These are phyloP conservation scores for Crotalus helleri DNA, from an alignment of 2,113 vertebrate genomes.

Conservation along the genomic window DNA sequence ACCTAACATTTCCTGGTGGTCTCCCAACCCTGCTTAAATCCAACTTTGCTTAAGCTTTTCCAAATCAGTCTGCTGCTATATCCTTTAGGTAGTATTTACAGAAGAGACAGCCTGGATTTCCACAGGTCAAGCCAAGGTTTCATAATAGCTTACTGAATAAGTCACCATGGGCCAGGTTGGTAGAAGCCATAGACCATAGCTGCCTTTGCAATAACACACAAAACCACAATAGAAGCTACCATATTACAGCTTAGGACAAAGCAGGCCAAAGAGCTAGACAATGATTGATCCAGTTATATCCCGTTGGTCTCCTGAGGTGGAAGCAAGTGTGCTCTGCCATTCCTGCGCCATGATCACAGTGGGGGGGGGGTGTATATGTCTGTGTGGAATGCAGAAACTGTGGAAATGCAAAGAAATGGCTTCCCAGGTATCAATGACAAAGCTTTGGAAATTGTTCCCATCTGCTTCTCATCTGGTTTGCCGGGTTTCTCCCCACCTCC, in stretches of 20 bases:
- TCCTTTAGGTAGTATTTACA: not conserved
- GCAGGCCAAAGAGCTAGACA: not conserved
- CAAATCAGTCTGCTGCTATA: not conserved
- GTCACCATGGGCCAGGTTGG: not conserved
- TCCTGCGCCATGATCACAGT: not conserved
- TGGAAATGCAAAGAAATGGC: not conserved
- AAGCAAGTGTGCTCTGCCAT: not conserved
- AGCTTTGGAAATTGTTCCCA: not conserved
- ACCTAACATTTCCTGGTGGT: not conserved
- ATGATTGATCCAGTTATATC: not conserved
- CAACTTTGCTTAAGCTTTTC: not conserved
- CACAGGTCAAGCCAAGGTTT: not conserved
- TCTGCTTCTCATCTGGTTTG: not conserved
- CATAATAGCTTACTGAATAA: not conserved
- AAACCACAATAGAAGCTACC: not conserved
- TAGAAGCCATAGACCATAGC: not conserved
- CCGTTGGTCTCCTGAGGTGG: not conserved
- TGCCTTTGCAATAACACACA: not conserved
- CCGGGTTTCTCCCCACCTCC: not conserved
- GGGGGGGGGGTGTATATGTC: too few species aligned
- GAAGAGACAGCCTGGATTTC: not conserved
- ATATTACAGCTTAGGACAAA: not conserved
- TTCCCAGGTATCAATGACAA: not conserved
- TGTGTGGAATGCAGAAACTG: not conserved
- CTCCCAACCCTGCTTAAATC: not conserved